Percentiles rank a stretch among this genome's conserved stretches.
These are phyloP conservation scores for Nothobranchius kuhntae DNA, from an alignment of 2,113 vertebrate species.

Conservation along the genomic window DNA sequence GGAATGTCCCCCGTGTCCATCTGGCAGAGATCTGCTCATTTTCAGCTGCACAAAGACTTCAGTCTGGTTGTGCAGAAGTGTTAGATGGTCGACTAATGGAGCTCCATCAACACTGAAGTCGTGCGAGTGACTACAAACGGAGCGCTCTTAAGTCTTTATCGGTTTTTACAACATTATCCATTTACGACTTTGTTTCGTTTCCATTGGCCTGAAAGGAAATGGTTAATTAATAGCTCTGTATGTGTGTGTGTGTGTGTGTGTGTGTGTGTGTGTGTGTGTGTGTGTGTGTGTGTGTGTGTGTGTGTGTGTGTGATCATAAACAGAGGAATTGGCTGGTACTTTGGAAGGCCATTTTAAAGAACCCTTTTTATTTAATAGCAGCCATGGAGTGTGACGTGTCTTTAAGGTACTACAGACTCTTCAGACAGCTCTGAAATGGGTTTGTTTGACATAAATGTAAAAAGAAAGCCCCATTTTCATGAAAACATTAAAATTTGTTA, in stretches of 20 bases:
- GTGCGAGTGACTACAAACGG: slow-evolving; percentile 34
- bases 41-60: slow-evolving; percentile 44
- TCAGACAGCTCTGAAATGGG: neutral
- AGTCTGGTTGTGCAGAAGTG: slow-evolving; percentile 51
- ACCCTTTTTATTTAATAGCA: slow-evolving; percentile 15
- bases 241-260: slow-evolving; percentile 6
- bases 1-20: slow-evolving; percentile 53
- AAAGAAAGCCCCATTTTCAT: too few relatives aligned
- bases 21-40: slow-evolving; percentile 51
- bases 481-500: too few relatives aligned
- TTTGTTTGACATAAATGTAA: too few relatives aligned
- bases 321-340: slow-evolving; percentile 21
- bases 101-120: slow-evolving; percentile 50
- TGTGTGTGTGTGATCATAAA: slow-evolving; percentile 40
- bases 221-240: slow-evolving; percentile 60
- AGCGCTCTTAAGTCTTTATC: slow-evolving; percentile 50
- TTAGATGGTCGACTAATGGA: slow-evolving; percentile 57
- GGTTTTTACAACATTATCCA: slow-evolving; percentile 53
- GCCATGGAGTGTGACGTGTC: neutral
- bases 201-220: slow-evolving; percentile 33
- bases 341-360: slow-evolving; percentile 40
- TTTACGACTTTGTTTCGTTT: slow-evolving; percentile 60
- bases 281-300: too few relatives aligned
- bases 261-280: too few relatives aligned
- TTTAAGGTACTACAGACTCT: neutral